Base-by-base conservation (phyloP, 1,140 invertebrate genomes). In the Pseudomyrmex concolor region DNA sequence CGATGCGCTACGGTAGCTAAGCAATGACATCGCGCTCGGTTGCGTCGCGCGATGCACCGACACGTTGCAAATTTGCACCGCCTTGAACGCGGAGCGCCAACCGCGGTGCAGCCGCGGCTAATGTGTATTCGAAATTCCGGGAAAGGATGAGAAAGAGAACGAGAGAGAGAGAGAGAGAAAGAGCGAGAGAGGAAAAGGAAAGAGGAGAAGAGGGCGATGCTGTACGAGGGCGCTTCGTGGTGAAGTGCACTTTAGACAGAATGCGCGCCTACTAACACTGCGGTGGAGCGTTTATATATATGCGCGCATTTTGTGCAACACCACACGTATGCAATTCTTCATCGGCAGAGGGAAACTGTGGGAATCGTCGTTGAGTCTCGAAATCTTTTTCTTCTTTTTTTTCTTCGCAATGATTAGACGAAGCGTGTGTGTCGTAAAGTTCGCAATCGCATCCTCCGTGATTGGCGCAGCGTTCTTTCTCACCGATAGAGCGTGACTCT, bases 61-160 rank as follows among this genome's bases (percentile, higher is more conserved):
- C 86, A 84, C 70, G 85, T 84, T 63, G 86, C 73, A 84, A 84
- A 88, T 88, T 84, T 83, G 84, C 80, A 48, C 22, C 55, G 78
- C 15, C 50, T 48, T 54, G 81, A 71, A 72, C 55, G 64, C 60
- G 19, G 15, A 57, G 50, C 64, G n/a, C 57, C 45, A 10, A 78
- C 63, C 72, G 22, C 73, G 25, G 13, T 67, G 64, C 64, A 13
- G 54, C 60, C 51, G 57, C 64, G 51, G 66, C 66, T 80, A 80
- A 71, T 81, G 57, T 70, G 70, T 74, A 84, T 25, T 68, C 63
- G 12, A 15, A 68, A 48, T 66, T 73, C 70, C 10, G 10, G 34
- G 25, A 4, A n/a, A 60, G n/a, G 50, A 71, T 67, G 17, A 67
- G 7, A 19, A 50, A 55, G 34, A 25, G 22, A 73, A 54, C 64